phyloP scores from a whole-genome alignment of 2,113 vertebrate genomes.

The Vulpes ferrilata region DNA sequence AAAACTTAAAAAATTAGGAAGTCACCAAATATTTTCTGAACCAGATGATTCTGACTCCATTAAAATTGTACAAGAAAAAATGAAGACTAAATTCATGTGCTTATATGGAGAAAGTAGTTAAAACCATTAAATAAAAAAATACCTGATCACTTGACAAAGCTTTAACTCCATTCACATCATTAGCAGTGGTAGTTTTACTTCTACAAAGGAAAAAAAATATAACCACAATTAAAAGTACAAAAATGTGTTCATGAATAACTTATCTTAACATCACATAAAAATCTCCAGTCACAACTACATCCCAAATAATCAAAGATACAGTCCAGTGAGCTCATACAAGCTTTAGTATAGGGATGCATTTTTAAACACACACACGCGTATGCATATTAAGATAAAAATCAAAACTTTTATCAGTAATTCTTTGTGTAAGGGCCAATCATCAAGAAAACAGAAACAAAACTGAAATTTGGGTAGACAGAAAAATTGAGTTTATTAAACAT shows the following conservation, averaged over 20 bases:
- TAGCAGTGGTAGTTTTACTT: constrained; percentile 79
- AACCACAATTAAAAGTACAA: constrained; percentile 41
- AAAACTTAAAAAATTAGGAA: constrained; percentile 33
- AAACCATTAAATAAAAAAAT: constrained; percentile 78
- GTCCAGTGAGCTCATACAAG: not conserved
- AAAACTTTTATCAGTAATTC: not conserved
- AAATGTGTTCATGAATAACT: not conserved
- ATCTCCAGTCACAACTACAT: not conserved
- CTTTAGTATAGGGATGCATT: not conserved
- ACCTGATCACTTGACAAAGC: constrained; percentile 87
- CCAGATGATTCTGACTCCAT: not conserved
- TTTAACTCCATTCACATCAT: constrained; percentile 88
- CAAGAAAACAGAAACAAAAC: not conserved
- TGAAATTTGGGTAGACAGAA: not conserved
- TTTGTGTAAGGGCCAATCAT: not conserved
- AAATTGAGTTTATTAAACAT: not conserved
- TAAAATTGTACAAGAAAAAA: constrained; percentile 44
- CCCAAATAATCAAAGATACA: not conserved
- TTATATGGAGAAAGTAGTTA: constrained; percentile 16
- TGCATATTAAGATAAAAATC: not conserved
- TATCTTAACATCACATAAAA: not conserved
- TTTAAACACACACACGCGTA: not conserved
- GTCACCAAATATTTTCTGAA: not conserved
- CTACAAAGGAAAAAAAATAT: constrained; percentile 81
- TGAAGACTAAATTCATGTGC: not conserved